Base-by-base conservation (phyloP, 2,888 invertebrate species). In the Uloborus plumipes region DNA sequence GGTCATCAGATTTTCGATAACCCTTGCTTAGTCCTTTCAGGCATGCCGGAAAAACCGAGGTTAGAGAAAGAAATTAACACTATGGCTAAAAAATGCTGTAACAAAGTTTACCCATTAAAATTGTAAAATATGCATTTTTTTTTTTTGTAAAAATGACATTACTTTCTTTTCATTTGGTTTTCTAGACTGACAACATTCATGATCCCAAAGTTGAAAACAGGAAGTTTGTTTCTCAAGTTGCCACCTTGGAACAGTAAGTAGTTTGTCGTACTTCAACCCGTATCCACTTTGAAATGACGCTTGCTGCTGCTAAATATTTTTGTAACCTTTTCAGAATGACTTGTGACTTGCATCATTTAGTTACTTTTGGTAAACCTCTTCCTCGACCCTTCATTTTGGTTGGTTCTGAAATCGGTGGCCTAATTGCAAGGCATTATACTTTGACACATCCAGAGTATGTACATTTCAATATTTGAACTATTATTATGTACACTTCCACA, bases 231-330 rank as follows among this genome's bases (percentile, higher is more conserved):
- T 74, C 80, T 64, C 80, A 81, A 59, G 69, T 81, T 20, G 74
- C 74, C 22, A 81, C 80, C 39, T 16, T 81, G 31, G 80, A 74
- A 65, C 80, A 81, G 80, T 81, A 59, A 70, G 74, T 80, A 70
- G 74, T 80, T 49, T 47, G 16, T 16, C 31, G 20, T 53, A 16
- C 53, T n/a, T 51, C 14, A 18, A 16, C 16, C 51, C 3, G 26
- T 14, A 47, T 65, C 16, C 14, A 7, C 15, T 49, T 39, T 70
- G 13, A 70, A 55, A 55, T 18, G 1, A 1, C 16, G 55, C 20
- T 55, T 18, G 7, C 7, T 55, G 55, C 55, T 49, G 22, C 22
- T 22, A 31, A 15, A 4, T 26, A 3, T 49, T 50, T 9, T 31
- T 39, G 16, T 73, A 11, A 47, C 47, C 22, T 9, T 75, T 71